A percentile compares a stretch with the other conserved stretches of the same genome.
Conservation (phyloP, 2,888 invertebrate species). For the Eristalinus sepulchralis region DNA sequence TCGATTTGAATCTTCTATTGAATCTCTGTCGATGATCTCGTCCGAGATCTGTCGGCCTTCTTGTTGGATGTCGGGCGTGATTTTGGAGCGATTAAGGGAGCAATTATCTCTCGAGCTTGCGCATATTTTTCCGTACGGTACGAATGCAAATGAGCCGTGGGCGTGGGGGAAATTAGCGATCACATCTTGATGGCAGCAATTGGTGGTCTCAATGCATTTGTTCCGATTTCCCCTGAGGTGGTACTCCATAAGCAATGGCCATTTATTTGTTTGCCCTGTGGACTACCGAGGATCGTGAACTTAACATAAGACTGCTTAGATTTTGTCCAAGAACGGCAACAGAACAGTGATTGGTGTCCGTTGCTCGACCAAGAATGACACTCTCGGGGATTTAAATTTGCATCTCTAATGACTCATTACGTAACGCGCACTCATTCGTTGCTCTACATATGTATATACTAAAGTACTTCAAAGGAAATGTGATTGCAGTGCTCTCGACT, state of each 20-base stretch:
- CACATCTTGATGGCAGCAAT: constrained; percentile 60
- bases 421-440: constrained; percentile 1
- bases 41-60: constrained; percentile 53
- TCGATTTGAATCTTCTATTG: constrained; percentile 20
- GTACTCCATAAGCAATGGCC: not conserved
- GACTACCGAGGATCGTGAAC: not conserved
- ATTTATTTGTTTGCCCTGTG: constrained; percentile 59
- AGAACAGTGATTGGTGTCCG: too few relatives aligned
- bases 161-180: constrained; percentile 29
- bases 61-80: not conserved
- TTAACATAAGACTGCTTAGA: too few relatives aligned
- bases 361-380: not conserved
- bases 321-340: not conserved
- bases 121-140: not conserved
- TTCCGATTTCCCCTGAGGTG: not conserved
- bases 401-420: constrained; percentile 40
- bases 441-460: too few relatives aligned
- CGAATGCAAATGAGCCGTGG: constrained; percentile 36
- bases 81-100: not conserved
- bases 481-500: not conserved
- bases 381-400: constrained; percentile 44
- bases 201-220: constrained; percentile 57
- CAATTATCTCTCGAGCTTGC: not conserved
- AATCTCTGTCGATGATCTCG: constrained; percentile 49
- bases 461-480: too few relatives aligned